These are phyloP conservation scores for Phoebastria nigripes DNA, from an alignment of 2,797 vertebrate species.

Conservation along the genomic window DNA sequence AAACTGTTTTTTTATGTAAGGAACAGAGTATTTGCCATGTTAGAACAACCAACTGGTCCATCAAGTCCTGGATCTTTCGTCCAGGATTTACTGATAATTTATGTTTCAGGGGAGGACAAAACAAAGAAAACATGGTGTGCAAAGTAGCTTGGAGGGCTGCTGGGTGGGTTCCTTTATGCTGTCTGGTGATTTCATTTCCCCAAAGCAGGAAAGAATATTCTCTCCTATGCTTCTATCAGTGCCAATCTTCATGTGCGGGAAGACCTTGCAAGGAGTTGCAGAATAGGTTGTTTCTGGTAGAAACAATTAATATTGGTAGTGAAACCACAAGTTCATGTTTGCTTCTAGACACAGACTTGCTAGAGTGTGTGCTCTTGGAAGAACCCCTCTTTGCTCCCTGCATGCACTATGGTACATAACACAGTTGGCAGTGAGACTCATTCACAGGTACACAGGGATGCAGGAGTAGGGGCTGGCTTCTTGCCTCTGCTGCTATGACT, in stretches of 20 bases:
- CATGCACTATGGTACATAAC: fast-evolving
- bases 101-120: not conserved
- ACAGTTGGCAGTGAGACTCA: not conserved
- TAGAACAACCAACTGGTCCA: not conserved
- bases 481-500: not conserved
- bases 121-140: not conserved
- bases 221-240: not conserved
- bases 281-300: not conserved
- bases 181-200: not conserved
- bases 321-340: not conserved
- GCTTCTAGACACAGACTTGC: not conserved
- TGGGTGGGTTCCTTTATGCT: not conserved
- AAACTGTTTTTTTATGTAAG: not conserved
- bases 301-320: not conserved
- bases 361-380: not conserved
- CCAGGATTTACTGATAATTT: not conserved
- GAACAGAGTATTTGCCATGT: not conserved
- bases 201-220: not conserved
- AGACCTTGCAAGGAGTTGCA: not conserved
- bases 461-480: not conserved
- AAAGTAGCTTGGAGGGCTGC: not conserved
- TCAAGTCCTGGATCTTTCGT: not conserved
- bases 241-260: fast-evolving
- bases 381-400: not conserved
- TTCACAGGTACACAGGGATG: not conserved